Evolutionary conservation across 2,797 vertebrate genomes (phyloP).

Genomic region (Sebastes matsubarae): DNA sequence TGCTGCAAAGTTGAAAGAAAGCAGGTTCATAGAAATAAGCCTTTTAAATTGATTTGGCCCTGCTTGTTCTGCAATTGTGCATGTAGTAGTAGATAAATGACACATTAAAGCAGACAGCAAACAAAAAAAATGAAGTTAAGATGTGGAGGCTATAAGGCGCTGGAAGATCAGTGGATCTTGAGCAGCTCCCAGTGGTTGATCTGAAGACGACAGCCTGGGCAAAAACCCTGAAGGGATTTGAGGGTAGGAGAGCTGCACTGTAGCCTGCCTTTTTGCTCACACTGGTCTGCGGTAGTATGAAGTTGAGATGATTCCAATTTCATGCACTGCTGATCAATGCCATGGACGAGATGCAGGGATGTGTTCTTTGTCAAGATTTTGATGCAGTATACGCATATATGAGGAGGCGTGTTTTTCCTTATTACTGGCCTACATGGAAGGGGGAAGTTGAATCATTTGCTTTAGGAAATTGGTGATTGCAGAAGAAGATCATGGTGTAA

Average conservation of each 20-base stretch:
- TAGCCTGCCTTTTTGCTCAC: conserved; percentile 5
- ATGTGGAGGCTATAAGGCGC: neutral
- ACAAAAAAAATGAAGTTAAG: neutral
- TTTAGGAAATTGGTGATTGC: neutral
- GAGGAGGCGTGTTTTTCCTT: neutral
- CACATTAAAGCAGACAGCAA: conserved; percentile 45
- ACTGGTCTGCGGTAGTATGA: conserved; percentile 7
- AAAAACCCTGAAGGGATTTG: conserved; percentile 5
- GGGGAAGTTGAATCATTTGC: neutral
- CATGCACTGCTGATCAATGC: conserved; percentile 53
- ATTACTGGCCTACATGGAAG: neutral
- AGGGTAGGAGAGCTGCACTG: conserved; percentile 3
- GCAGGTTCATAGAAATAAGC: conserved; percentile 46
- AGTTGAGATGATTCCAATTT: conserved; percentile 53
- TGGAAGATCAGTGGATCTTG: conserved; percentile 54
- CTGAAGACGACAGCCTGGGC: conserved; percentile 5
- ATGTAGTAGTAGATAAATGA: conserved; percentile 53
- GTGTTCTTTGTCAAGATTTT: conserved; percentile 40
- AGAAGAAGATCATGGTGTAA: neutral
- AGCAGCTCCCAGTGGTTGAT: conserved; percentile 78
- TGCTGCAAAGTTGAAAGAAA: conserved; percentile 45
- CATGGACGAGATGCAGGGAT: conserved; percentile 15
- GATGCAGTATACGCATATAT: conserved; percentile 13
- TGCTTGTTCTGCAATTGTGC: conserved; percentile 48
- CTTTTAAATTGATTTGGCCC: conserved; percentile 51